These are phyloP conservation scores for Lacerta bilineata DNA, from an alignment of 2,797 vertebrate species.

Conservation along the genomic window DNA sequence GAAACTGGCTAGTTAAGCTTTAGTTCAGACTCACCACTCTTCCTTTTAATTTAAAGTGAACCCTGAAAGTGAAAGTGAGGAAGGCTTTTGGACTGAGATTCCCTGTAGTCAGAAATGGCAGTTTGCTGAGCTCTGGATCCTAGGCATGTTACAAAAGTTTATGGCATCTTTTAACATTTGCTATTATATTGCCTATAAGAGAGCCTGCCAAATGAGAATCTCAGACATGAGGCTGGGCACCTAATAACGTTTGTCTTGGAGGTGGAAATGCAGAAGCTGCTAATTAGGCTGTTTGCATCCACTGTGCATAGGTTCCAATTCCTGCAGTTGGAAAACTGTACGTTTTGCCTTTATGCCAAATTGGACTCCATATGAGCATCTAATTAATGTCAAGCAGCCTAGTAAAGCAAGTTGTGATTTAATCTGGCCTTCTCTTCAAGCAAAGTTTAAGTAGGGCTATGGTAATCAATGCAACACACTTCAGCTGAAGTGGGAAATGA, in stretches of 20 bases:
- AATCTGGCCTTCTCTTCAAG: constrained; percentile 62
- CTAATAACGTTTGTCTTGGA: constrained; percentile 77
- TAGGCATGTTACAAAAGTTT: constrained; percentile 67
- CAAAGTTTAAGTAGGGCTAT: constrained; percentile 35
- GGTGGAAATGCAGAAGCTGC: constrained; percentile 76
- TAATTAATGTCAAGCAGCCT: constrained; percentile 79
- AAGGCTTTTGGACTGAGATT: constrained; percentile 73
- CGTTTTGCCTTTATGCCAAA: constrained; percentile 75
- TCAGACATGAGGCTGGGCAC: constrained; percentile 68
- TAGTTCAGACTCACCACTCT: constrained; percentile 57
- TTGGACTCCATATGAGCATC: constrained; percentile 76
- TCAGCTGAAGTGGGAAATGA: constrained; percentile 18
- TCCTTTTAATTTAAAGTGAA: constrained; percentile 75
- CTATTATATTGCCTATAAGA: constrained; percentile 55
- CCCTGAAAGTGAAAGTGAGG: constrained; percentile 71
- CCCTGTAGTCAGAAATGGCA: constrained; percentile 78
- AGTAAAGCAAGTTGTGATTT: constrained; percentile 68
- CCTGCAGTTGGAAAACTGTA: constrained; percentile 71
- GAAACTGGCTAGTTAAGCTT: constrained; percentile 71
- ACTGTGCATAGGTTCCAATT: constrained; percentile 69
- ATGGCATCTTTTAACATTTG: constrained; percentile 53
- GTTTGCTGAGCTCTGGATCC: constrained; percentile 74
- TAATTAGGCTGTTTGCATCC: constrained; percentile 80
- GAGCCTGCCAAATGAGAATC: constrained; percentile 72
- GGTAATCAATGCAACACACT: constrained; percentile 50